Base-by-base conservation (phyloP, 2,888 invertebrate genomes). In the Drosophila seclusa region DNA sequence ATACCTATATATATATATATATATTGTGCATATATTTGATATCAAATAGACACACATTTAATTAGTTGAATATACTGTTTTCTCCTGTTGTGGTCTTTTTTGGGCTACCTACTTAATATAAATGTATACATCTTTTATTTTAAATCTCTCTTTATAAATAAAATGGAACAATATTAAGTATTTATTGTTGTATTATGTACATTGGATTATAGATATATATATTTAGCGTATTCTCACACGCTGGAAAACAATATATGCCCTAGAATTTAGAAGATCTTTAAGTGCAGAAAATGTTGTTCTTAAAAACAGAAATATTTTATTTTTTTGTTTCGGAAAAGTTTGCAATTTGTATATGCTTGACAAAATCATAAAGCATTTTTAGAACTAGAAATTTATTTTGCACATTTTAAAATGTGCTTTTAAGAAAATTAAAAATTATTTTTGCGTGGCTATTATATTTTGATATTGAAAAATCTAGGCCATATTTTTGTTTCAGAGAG, bases 21-120 rank as follows among this genome's bases (percentile, higher is more conserved):
- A 52, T 34, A 42, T 45, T 24, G 45, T 45, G 45, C 45, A 24
- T 53, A 27, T 59, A 5, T 31, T 57, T 10, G 29, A 42, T 61
- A 76, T 58, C 18, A 50, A n/a, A 36, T 62, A 76, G 76, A 76
- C 76, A 76, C 54, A 27, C n/a, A 64, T 54, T 57, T 50, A 60
- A 45, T 31, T 42, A 53, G 18, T 29, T 61, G 42, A 32, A 52
- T 29, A 31, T 57, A 50, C 18, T 55, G 24, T 38, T 32, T 32
- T 55, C 5, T 6, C 11, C 7, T 34, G 32, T 59, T 38, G 42
- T 42, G 5, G 7, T 7, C 13, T 53, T 11, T n/a, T 54, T 36
- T 54, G 34, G 40, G 36, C 80, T 80, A 80, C 38, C 71, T 76
- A 80, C 40, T 32, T 42, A 53, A 42, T 24, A 32, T 40, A 21